Evolutionary conservation across 1,140 invertebrate genomes (phyloP), one percentile per base, ranked within the genome.

Genomic region (Drosophila quadrilineata): DNA sequence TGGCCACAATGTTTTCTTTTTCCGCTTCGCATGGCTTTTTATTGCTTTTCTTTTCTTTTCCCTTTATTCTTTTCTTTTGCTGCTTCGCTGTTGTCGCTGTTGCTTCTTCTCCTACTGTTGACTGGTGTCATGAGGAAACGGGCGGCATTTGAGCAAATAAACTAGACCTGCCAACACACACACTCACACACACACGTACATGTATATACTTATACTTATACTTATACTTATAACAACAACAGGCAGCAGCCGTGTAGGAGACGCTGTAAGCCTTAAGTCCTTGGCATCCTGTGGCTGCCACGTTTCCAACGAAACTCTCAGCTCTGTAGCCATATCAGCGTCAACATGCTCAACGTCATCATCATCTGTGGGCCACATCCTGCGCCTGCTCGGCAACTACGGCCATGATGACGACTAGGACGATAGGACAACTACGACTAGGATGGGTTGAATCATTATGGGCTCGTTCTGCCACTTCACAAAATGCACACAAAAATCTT

Each of bases 401-500:
- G 40, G 31, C 59, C 54, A 28, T 26, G 38, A 57, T 53, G 28
- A 71, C 59, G n/a, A n/a, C n/a, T n/a, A n/a, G n/a, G n/a, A n/a
- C n/a, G n/a, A n/a, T n/a, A n/a, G n/a, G 19, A 22, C 16, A 10
- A 16, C 26, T 49, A 16, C 24, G 40, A 31, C 59, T 59, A 28
- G 26, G 38, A 57, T 53, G 28, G 68, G 52, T 60, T 79, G 63
- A 66, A 82, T 82, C 79, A 82, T 82, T 72, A 80, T 82, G 73
- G 72, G 52, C 59, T 73, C 75, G 54, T 64, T 58, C 73, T 71
- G 77, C 57, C 77, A 85, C 77, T 84, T 84, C 74, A 82, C 77
- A 85, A 74, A 85, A 85, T 85, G 79, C 77, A 84, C 77, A 84
- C 74, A 63, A 85, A 84, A 84, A 85, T 84, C 79, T 72, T 84